Percentiles rank a stretch among this genome's conserved stretches.
Evolutionary conservation across 1,140 invertebrate species (phyloP).

Genomic region (Zophobas atratus): DNA sequence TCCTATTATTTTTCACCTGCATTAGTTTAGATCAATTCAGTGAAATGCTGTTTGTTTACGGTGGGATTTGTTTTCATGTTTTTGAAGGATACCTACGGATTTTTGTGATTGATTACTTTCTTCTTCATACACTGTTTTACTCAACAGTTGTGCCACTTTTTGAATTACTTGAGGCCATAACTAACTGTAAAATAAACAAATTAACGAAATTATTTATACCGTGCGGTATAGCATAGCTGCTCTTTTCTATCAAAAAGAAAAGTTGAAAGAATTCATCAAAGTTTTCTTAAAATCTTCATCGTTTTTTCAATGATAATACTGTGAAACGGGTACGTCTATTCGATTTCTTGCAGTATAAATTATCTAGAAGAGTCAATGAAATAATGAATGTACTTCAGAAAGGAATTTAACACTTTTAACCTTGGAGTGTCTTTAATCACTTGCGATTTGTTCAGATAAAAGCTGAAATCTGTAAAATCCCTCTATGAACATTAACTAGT

Average conservation of each 20-base stretch:
- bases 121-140: not conserved
- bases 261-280: constrained; percentile 36
- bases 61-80: constrained; percentile 3
- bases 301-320: constrained; percentile 85
- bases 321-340: constrained; percentile 93
- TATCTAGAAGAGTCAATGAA: constrained; percentile 73
- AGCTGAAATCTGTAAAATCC: constrained; percentile 2
- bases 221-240: no score
- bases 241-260: constrained; percentile 4
- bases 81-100: not conserved
- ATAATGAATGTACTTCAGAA: not conserved
- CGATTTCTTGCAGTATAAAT: constrained; percentile 93
- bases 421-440: not conserved
- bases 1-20: not conserved
- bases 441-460: constrained; percentile 19
- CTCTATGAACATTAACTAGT: no score
- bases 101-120: not conserved
- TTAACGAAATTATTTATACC: no score
- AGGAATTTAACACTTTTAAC: no score
- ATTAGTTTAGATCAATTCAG: no score
- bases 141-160: constrained; percentile 7
- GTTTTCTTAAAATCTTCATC: constrained; percentile 65
- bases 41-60: not conserved
- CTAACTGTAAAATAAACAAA: constrained; percentile 24
- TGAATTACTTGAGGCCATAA: constrained; percentile 5